Conservation (phyloP, 2,797 vertebrate species). For the Cryptoblepharus egeriae region DNA sequence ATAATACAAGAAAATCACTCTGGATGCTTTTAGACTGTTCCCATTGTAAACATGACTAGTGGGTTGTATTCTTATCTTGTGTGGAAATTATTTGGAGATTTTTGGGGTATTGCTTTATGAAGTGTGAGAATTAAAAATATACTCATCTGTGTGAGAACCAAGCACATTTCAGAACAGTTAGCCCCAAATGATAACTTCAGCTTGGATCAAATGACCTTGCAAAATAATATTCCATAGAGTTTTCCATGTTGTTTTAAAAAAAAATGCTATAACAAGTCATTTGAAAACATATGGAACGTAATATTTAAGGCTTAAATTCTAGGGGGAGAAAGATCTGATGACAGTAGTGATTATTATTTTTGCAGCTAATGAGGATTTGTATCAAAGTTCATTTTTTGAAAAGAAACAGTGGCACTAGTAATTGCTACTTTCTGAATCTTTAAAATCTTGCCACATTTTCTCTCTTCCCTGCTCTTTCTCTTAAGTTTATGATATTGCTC, state of each 20-base stretch:
- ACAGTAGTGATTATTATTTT: slow-evolving; percentile 56
- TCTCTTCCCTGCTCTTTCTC: slow-evolving; percentile 36
- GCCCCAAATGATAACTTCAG: slow-evolving; percentile 28
- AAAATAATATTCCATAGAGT: slow-evolving; percentile 49
- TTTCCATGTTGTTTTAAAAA: slow-evolving; percentile 8
- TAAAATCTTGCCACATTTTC: slow-evolving; percentile 49
- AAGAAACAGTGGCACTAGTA: slow-evolving; percentile 4
- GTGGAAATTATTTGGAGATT: background rate
- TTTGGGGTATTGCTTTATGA: background rate
- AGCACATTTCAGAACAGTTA: slow-evolving; percentile 21
- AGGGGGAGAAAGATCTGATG: slow-evolving; percentile 41
- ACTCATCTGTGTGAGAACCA: slow-evolving; percentile 11
- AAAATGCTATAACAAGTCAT: slow-evolving; percentile 43
- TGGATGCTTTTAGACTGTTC: slow-evolving; percentile 1
- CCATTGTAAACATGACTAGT: background rate
- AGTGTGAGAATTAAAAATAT: slow-evolving; percentile 27
- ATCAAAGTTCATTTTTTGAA: slow-evolving; percentile 48
- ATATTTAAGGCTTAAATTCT: slow-evolving; percentile 61
- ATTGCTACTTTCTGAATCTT: slow-evolving; percentile 40
- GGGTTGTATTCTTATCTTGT: background rate
- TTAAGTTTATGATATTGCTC: slow-evolving; percentile 55
- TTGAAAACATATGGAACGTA: slow-evolving; percentile 60
- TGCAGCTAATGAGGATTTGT: slow-evolving; percentile 60
- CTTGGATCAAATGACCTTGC: slow-evolving; percentile 44
- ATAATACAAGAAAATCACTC: background rate